Evolutionary conservation across 2,113 vertebrate species (phyloP), one percentile per base, ranked within the genome.

Genomic region (Crotalus tigris): DNA sequence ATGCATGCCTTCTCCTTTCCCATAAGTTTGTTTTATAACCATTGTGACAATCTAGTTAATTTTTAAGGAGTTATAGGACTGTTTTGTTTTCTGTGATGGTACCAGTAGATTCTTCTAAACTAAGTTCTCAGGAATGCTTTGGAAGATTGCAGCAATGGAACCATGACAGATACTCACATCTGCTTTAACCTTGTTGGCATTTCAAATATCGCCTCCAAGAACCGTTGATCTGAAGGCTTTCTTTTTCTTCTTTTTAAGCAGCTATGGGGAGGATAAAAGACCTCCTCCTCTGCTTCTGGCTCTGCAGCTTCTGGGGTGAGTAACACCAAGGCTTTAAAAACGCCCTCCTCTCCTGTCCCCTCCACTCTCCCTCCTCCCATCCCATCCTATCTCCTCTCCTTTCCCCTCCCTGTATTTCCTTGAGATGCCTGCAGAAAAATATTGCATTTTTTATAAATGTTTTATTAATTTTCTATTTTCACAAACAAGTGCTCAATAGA

Each of bases 261-360:
- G 91, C 59, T 2, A 92, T 92, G 87, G 86, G 59, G 44, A 29
- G 49, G 91, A 55, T 10, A 6, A 75, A 39, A 24, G 0, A 1
- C 24, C 4, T 57, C 91, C 49, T 92, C 51, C 33, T 75, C 7
- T 12, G 17, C 59, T 5, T 81, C 23, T 89, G 91, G n/a, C 12
- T 92, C 23, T 89, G 87, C 23, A 57, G 19, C 9, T 81, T 44
- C 51, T 57, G 87, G 91, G 91, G 91, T 92, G 85, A 92, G 91
- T 55, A 75, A 89, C 10, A n/a, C 19, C 9, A 33, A n/a, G 2
- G 26, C 17, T 39, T 75, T 39, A 75, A 75, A 87, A 29, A 51
- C 19, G 15, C 54, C 17, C 54, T 55, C 15, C 54, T 17, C 15
- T 55, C 15, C 15, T 0, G 1, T 54, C 13, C 12, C 12, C 49